Conservation (phyloP, 1,140 invertebrate species). For the Sycophaga agraensis region DNA sequence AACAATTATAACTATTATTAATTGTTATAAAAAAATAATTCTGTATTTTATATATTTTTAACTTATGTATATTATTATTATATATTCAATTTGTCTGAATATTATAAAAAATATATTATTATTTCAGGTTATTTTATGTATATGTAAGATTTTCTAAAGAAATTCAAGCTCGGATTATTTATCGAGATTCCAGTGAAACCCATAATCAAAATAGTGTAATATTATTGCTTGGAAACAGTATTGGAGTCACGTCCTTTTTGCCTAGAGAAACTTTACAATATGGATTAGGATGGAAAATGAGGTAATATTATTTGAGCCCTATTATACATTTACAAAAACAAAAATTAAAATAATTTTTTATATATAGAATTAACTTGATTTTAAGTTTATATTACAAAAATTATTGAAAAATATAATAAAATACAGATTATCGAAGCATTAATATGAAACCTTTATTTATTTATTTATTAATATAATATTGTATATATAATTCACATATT, state of each 20-base stretch:
- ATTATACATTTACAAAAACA: no score
- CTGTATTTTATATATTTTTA: background rate
- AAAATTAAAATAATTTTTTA: conserved; percentile 1
- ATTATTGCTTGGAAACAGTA: conserved; percentile 42
- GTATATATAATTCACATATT: no score
- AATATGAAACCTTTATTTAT: no score
- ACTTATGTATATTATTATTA: no score
- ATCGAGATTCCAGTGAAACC: conserved; percentile 30
- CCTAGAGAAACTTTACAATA: conserved; percentile 35
- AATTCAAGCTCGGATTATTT: conserved; percentile 44
- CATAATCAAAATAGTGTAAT: conserved; percentile 30
- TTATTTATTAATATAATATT: no score
- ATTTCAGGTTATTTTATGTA: conserved; percentile 44
- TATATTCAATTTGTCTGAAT: no score
- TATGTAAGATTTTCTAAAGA: conserved; percentile 41
- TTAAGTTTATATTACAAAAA: no score
- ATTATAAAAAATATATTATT: background rate
- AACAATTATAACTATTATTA: background rate
- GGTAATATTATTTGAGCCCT: no score
- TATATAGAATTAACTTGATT: no score
- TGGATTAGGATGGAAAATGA: conserved; percentile 43
- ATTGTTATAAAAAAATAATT: background rate
- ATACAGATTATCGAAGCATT: no score
- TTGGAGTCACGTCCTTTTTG: conserved; percentile 34
- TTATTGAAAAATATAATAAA: background rate